A percentile compares a stretch with the other conserved stretches of the same genome.
These are phyloP conservation scores for Porites divaricata DNA, from an alignment of 92 coral and sea anemone genomes.

Conservation along the genomic window DNA sequence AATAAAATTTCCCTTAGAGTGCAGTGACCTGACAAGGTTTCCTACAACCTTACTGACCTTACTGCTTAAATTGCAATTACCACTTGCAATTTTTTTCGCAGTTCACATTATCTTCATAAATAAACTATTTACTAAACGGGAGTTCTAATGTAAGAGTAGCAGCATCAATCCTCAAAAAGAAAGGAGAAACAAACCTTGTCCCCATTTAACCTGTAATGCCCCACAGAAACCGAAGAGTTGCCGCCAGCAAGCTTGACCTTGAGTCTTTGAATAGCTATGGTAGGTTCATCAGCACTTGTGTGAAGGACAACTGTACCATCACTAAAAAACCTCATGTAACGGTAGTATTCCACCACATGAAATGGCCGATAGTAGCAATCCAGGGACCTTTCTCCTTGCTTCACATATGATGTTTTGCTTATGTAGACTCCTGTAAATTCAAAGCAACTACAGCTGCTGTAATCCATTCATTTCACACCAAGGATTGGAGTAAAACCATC, in stretches of 20 bases:
- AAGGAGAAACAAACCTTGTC: slow-evolving; percentile 62
- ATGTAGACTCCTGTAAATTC: slow-evolving; percentile 81
- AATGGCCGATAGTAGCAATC: slow-evolving; percentile 75
- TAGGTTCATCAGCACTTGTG: slow-evolving; percentile 91
- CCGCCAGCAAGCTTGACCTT: slow-evolving; percentile 64
- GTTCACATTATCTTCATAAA: too few relatives aligned
- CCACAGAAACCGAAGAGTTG: slow-evolving; percentile 63
- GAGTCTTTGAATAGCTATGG: slow-evolving; percentile 66
- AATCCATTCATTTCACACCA: background rate
- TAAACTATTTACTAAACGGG: too few relatives aligned
- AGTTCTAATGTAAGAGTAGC: too few relatives aligned
- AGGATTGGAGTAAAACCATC: background rate
- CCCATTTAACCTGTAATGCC: slow-evolving; percentile 81
- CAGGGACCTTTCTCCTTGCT: slow-evolving; percentile 84
- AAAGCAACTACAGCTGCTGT: background rate
- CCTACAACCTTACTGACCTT: too few relatives aligned
- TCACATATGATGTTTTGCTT: slow-evolving; percentile 89
- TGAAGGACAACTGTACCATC: slow-evolving; percentile 81
- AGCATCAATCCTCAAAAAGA: too few relatives aligned
- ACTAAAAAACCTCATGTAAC: slow-evolving; percentile 84
- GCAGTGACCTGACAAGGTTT: too few relatives aligned
- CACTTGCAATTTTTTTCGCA: too few relatives aligned
- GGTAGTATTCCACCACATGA: slow-evolving; percentile 86
- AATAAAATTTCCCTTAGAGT: too few relatives aligned
- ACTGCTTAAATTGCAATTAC: too few relatives aligned